Evolutionary conservation across 2,888 invertebrate species (phyloP).

Genomic region (Metacarcinus magister): DNA sequence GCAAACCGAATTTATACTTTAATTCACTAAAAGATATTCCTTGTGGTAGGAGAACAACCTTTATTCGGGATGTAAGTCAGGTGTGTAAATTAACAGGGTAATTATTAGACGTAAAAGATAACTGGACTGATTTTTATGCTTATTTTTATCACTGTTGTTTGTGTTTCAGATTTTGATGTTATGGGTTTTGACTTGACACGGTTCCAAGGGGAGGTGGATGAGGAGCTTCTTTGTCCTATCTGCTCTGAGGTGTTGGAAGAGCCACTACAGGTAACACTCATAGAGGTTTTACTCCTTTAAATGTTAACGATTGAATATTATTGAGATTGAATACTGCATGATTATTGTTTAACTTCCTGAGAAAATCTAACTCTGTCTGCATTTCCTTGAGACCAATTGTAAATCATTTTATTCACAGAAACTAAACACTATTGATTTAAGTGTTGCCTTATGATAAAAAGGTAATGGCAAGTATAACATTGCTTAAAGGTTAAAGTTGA

Average conservation of each 20-base stretch:
- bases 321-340: not conserved
- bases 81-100: no score
- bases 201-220: conserved; percentile 98
- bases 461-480: not conserved
- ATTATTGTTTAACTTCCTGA: not conserved
- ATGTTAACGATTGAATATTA: not conserved
- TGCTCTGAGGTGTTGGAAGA: conserved; percentile 98
- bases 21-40: no score
- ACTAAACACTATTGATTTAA: not conserved
- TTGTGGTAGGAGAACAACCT: no score
- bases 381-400: not conserved
- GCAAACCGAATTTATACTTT: no score
- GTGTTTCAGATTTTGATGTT: conserved; percentile 57
- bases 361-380: not conserved
- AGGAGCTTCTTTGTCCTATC: conserved; percentile 97
- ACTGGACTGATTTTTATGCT: not conserved
- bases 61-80: no score
- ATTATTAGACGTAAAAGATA: not conserved
- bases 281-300: not conserved
- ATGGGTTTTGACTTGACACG: conserved; percentile 98
- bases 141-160: not conserved
- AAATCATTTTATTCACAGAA: no score
- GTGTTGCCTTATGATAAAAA: not conserved
- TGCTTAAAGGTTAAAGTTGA: not conserved
- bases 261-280: conserved; percentile 91